Percentiles rank a stretch among this genome's conserved stretches.
phyloP scores from a whole-genome alignment of 2,797 vertebrate genomes.

The Microcaecilia unicolor region DNA sequence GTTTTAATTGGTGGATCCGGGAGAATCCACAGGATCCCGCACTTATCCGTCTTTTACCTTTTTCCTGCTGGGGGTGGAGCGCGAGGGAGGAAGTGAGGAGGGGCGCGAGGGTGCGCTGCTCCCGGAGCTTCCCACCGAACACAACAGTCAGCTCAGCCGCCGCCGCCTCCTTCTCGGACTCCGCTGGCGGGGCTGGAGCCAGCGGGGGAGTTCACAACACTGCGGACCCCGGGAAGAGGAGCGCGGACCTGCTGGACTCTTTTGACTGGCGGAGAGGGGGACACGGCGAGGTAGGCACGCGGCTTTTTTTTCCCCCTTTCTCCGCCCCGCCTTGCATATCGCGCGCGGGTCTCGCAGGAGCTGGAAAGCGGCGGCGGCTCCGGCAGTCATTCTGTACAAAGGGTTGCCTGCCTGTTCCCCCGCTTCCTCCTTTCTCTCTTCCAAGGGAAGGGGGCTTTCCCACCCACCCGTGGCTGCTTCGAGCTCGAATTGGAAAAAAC shows the following conservation, averaged over 20 bases:
- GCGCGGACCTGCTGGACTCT: conserved; percentile 15
- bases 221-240: conserved; percentile 10
- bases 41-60: no score
- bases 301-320: background rate
- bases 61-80: no score
- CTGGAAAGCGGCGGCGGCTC: background rate
- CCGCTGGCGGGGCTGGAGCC: no score
- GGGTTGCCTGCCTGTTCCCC: conserved; percentile 18
- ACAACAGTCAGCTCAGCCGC: background rate
- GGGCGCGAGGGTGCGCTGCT: conserved; percentile 9
- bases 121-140: conserved; percentile 10
- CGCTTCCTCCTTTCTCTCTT: background rate
- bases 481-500: conserved; percentile 11
- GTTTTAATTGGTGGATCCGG: no score
- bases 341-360: background rate
- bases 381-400: background rate
- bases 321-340: conserved; percentile 17
- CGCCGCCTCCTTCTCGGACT: conserved; percentile 22
- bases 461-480: no score
- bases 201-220: conserved; percentile 3
- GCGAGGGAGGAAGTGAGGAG: conserved; percentile 18
- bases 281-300: background rate
- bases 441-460: conserved; percentile 20
- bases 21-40: no score
- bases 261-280: conserved; percentile 5